Conservation (phyloP, 2,113 vertebrate species). For the Pterocles burchelli region DNA sequence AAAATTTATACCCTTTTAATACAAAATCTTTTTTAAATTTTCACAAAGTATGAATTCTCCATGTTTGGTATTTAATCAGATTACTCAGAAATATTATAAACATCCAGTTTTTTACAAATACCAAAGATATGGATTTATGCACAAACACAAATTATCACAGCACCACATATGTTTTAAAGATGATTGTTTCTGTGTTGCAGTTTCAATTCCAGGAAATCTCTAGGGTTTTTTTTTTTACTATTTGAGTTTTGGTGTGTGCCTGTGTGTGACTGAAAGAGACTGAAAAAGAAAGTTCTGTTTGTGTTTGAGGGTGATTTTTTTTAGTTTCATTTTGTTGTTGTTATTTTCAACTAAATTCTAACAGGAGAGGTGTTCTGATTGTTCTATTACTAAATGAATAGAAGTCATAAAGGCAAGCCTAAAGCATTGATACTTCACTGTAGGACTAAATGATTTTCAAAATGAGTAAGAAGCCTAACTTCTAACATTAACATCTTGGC, state of each 20-base stretch:
- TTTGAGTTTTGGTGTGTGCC: not conserved
- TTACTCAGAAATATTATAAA: not conserved
- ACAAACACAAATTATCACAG: not conserved
- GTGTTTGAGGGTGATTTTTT: rapidly evolving
- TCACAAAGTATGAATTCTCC: not conserved
- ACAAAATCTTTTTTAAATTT: not conserved
- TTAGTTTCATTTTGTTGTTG: not conserved
- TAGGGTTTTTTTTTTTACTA: not conserved
- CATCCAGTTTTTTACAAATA: not conserved
- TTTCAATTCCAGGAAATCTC: not conserved
- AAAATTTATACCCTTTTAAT: not conserved
- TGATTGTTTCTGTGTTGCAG: not conserved
- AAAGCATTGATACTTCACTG: not conserved
- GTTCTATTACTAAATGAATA: not conserved
- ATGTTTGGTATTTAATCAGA: not conserved
- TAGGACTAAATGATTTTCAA: not conserved
- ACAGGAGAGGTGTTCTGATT: not conserved
- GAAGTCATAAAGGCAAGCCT: not conserved
- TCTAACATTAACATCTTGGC: not conserved
- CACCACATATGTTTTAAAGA: not conserved
- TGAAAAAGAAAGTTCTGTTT: not conserved
- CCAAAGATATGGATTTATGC: not conserved
- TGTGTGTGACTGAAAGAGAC: not conserved
- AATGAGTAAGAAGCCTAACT: not conserved
- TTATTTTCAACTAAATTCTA: not conserved